Evolutionary conservation across 2,888 invertebrate genomes (phyloP), one percentile per base, ranked within the genome.

Genomic region (Clistopyga incitator): DNA sequence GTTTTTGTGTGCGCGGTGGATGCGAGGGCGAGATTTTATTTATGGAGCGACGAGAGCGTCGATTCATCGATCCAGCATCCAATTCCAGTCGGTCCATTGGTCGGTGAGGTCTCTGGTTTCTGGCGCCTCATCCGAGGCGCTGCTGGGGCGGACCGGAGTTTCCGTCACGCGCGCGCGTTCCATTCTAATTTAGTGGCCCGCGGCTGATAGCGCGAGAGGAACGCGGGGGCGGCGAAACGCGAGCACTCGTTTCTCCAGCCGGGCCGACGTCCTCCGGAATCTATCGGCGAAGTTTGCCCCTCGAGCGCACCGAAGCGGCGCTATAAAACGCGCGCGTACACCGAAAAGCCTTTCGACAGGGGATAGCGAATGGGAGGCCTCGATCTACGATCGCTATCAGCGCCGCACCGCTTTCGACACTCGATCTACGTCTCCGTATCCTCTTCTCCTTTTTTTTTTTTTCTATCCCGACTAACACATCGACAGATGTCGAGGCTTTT

Each of bases 281-380:
- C 84, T 84, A 84, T 84, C 81, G 84, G 56, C 72, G 18, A 84
- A 84, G 84, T 84, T 84, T 84, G 34, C 23, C 23, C 42, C 54
- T 52, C 74, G 50, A 59, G 64, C 75, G 78, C 67, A 77, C 20
- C 61, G 74, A 71, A 52, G 76, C 64, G 72, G 77, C 70, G 72
- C 29, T 71, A 25, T 76, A 64, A 61, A 34, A 18, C 47, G 64
- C 47, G 54, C 6, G 34, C 47, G 54, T 25, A 18, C 38, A 56
- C 20, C 65, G 42, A 72, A 83, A 71, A 83, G 50, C 65, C 20
- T 23, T 47, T 38, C 67, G 64, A 83, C 71, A 65, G 65, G 64
- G 25, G 20, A 67, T 45, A 67, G 15, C 47, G 75, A 79, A 42
- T 56, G 59, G 83, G 67, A 67, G 76, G 70, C 76, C 34, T 71